Evolutionary conservation across 2,888 invertebrate species (phyloP).

Genomic region (Bursaphelenchus okinawaensis): DNA sequence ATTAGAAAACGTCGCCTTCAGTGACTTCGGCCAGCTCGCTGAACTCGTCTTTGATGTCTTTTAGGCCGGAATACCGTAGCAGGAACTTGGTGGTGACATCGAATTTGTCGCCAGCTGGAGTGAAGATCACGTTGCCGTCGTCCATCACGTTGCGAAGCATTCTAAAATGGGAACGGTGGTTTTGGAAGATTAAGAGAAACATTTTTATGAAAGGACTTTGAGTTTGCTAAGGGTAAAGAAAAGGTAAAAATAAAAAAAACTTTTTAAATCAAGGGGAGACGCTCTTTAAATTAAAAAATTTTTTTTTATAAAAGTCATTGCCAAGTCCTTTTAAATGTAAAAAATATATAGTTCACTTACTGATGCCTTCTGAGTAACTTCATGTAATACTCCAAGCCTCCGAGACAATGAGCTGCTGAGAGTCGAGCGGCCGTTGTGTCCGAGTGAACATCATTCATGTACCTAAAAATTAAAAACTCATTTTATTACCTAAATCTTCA

Average conservation of each 20-base stretch:
- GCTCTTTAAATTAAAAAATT: no score
- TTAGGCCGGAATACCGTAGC: slow-evolving; percentile 33
- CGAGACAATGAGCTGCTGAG: slow-evolving; percentile 44
- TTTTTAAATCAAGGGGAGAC: no score
- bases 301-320: no score
- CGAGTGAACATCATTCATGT: slow-evolving; percentile 45
- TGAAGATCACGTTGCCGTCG: slow-evolving; percentile 33
- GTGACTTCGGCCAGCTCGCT: slow-evolving; percentile 40
- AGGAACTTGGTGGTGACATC: slow-evolving; percentile 44
- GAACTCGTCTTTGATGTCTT: slow-evolving; percentile 43
- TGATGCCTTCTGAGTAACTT: slow-evolving; percentile 48
- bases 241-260: no score
- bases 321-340: no score
- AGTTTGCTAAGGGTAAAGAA: no score
- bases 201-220: no score
- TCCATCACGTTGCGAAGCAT: slow-evolving; percentile 33
- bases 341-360: slow-evolving; percentile 15
- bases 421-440: slow-evolving; percentile 42
- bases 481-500: not conserved
- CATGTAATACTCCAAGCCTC: slow-evolving; percentile 54
- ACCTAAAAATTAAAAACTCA: slow-evolving; percentile 31
- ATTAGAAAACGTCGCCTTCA: slow-evolving; percentile 36
- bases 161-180: no score
- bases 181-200: no score
- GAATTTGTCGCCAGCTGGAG: slow-evolving; percentile 44